Base-by-base conservation (phyloP, 2,113 vertebrate genomes). In the Sminthopsis crassicaudata region DNA sequence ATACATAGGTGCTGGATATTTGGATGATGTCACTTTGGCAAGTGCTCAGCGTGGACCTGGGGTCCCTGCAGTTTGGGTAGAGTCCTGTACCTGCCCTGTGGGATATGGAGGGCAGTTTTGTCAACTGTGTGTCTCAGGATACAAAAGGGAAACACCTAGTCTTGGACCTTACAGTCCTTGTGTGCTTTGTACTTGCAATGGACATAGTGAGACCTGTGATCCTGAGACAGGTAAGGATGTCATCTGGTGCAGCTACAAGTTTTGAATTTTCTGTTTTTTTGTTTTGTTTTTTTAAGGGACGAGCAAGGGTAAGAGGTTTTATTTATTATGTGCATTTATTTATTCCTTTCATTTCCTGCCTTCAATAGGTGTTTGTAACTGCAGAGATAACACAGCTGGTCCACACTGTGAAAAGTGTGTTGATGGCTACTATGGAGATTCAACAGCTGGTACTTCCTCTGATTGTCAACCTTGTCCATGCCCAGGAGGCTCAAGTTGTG, bases 61-160 rank as follows among this genome's bases (percentile, higher is more conserved):
- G 0, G 89, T 96, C 24, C 98, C 99, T 0, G 99, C 99, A 2
- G 95, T 97, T 0, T 99, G 99, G 99, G 99, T 99, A 95, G 99
- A 99, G 98, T 99, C 97, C 93, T 99, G 99, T 96, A 99, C 98
- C 0, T 99, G 99, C 88, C 99, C 99, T 0, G 98, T 97, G 30
- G 99, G 99, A 0, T 99, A 99, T 0, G 97, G 99, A 94, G 99
- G 99, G 7, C 99, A 99, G 97, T 99, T 99, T 94, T 99, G 99
- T 93, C 99, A 99, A 98, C 97, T 93, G 91, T 99, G 99, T 97
- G 98, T 99, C 26, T 27, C 98, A 2, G 99, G 99, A 24, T 99
- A 99, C 98, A 98, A 99, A 25, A 99, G 99, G 48, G 98, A 99
- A 95, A 99, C 92, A 0, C 99, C 99, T 0, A 97, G 98, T 89